Percentiles rank a stretch among this genome's conserved stretches.
phyloP scores from a whole-genome alignment of 2,797 vertebrate genomes.

The Darevskia mixta region DNA sequence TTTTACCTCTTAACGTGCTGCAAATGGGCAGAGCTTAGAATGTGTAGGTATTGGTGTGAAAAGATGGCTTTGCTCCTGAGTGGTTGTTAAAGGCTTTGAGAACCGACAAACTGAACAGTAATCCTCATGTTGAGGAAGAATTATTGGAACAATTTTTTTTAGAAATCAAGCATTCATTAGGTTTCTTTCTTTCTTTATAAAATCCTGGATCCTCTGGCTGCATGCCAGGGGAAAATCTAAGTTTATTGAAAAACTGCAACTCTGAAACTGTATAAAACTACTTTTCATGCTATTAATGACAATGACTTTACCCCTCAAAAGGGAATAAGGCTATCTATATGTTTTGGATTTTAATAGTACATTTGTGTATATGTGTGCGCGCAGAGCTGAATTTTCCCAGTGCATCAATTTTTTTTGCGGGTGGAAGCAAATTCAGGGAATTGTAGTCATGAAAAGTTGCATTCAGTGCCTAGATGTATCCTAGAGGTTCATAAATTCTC shows the following conservation, averaged over 20 bases:
- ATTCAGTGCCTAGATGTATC: background rate
- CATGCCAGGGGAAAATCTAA: background rate
- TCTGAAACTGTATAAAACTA: background rate
- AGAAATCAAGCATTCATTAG: background rate
- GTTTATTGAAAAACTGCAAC: background rate
- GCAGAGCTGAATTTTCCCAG: background rate
- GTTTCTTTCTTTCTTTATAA: slow-evolving; percentile 1
- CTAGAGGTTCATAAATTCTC: background rate
- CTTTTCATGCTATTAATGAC: background rate
- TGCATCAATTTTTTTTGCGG: background rate
- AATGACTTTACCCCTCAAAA: background rate
- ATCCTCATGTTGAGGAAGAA: slow-evolving; percentile 32
- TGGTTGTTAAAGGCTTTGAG: slow-evolving; percentile 7
- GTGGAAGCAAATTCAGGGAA: accelerated
- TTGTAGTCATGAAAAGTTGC: no score
- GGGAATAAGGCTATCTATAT: background rate
- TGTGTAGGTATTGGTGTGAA: slow-evolving; percentile 2
- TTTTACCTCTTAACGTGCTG: slow-evolving; percentile 26
- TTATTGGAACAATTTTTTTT: slow-evolving; percentile 30
- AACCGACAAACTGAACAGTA: slow-evolving; percentile 1
- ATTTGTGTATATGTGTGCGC: background rate
- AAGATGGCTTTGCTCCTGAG: slow-evolving; percentile 3
- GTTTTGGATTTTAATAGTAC: slow-evolving; percentile 19
- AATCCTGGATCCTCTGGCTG: background rate
- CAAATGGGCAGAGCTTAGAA: slow-evolving; percentile 36